Conservation (phyloP, 2,113 vertebrate genomes). For the Callospermophilus lateralis region DNA sequence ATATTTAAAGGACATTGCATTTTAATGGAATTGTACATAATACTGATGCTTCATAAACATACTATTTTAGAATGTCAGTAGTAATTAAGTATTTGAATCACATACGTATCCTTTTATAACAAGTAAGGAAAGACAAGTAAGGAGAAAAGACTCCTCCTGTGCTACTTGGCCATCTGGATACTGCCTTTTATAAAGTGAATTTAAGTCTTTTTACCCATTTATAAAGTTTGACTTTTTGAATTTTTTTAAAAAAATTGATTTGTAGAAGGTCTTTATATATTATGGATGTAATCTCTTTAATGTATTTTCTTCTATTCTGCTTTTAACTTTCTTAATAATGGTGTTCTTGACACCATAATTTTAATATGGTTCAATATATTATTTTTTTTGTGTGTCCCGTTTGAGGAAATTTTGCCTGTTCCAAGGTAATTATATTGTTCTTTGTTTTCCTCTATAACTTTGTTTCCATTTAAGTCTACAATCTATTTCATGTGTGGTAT, state of each 20-base stretch:
- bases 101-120: neutral
- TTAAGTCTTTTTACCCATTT: neutral
- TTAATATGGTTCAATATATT: neutral
- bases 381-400: neutral
- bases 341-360: neutral
- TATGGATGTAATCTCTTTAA: neutral
- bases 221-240: neutral
- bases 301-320: neutral
- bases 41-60: slow-evolving; percentile 1
- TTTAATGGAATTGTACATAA: neutral
- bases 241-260: neutral
- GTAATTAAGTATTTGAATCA: neutral
- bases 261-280: slow-evolving; percentile 7
- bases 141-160: neutral
- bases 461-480: neutral
- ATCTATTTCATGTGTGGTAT: neutral
- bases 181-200: neutral
- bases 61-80: neutral
- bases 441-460: neutral
- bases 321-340: neutral
- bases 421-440: neutral
- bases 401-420: slow-evolving; percentile 17
- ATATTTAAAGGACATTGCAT: neutral
- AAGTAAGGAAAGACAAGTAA: neutral
- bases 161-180: neutral